Evolutionary conservation across 2,797 vertebrate genomes (phyloP).

Genomic region (Tiaroga cobitis): DNA sequence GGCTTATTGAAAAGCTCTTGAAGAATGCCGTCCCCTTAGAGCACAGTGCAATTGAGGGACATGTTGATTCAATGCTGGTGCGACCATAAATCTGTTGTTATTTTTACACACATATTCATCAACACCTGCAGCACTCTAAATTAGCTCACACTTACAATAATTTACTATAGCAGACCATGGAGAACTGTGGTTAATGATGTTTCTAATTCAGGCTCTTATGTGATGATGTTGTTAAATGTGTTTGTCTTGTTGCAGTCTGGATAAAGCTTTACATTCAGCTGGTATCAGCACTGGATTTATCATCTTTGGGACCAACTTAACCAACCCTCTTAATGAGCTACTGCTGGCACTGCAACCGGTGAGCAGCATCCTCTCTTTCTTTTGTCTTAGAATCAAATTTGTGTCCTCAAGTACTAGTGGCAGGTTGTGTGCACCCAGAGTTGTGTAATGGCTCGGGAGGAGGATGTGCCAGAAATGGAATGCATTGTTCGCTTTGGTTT

Average conservation of each 20-base stretch:
- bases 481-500: not conserved
- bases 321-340: slow-evolving; percentile 96
- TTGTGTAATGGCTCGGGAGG: not conserved
- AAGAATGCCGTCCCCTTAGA: not conserved
- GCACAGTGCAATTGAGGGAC: not conserved
- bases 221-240: slow-evolving; percentile 39
- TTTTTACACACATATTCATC: slow-evolving; percentile 3
- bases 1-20: not conserved
- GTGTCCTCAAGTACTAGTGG: not conserved
- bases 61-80: not conserved
- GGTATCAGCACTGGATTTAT: slow-evolving; percentile 95
- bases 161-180: not conserved
- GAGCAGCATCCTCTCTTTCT: slow-evolving; percentile 65
- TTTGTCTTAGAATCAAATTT: not conserved
- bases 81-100: not conserved
- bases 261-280: slow-evolving; percentile 97
- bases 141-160: not conserved
- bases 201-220: slow-evolving; percentile 5
- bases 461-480: slow-evolving; percentile 12
- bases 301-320: slow-evolving; percentile 95
- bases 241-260: slow-evolving; percentile 81
- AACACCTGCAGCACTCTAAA: not conserved
- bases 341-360: slow-evolving; percentile 92
- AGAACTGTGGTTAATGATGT: slow-evolving; percentile 37
- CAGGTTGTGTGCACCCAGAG: not conserved